Percentiles rank a stretch among this genome's conserved stretches.
These are phyloP conservation scores for Pavo muticus DNA, from an alignment of 2,113 vertebrate species.

Conservation along the genomic window DNA sequence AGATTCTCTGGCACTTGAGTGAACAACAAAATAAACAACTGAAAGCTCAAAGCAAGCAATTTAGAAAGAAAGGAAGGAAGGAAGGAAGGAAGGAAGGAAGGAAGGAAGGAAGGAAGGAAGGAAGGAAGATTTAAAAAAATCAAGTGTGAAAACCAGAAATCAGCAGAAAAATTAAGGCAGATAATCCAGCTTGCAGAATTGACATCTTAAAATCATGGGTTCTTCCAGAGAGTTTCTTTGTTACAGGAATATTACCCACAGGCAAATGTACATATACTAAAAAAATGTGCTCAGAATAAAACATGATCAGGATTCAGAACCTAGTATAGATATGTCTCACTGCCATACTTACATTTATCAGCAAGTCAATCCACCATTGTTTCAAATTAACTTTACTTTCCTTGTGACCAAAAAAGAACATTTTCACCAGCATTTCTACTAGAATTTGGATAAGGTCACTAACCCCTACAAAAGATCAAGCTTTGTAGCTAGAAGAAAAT, in stretches of 20 bases:
- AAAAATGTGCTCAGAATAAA: neutral
- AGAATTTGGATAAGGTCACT: neutral
- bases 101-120: too few species aligned
- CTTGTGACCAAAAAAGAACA: neutral
- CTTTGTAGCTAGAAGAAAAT: neutral
- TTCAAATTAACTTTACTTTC: neutral
- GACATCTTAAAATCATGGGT: neutral
- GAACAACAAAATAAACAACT: neutral
- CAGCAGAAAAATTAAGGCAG: neutral
- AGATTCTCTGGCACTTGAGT: neutral
- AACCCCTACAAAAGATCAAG: neutral
- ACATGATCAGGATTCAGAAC: neutral
- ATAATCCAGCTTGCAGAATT: neutral
- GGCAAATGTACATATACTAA: neutral
- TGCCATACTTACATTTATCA: neutral
- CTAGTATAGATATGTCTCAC: neutral
- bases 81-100: neutral
- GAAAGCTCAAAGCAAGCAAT: neutral
- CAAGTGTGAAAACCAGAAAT: neutral
- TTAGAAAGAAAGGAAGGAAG: neutral
- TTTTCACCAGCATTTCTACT: neutral
- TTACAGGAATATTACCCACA: neutral
- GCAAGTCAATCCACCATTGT: neutral
- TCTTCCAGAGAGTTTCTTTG: neutral
- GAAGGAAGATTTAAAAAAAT: neutral